Conservation (phyloP, 2,797 vertebrate genomes). For the Rhabdomys pumilio region DNA sequence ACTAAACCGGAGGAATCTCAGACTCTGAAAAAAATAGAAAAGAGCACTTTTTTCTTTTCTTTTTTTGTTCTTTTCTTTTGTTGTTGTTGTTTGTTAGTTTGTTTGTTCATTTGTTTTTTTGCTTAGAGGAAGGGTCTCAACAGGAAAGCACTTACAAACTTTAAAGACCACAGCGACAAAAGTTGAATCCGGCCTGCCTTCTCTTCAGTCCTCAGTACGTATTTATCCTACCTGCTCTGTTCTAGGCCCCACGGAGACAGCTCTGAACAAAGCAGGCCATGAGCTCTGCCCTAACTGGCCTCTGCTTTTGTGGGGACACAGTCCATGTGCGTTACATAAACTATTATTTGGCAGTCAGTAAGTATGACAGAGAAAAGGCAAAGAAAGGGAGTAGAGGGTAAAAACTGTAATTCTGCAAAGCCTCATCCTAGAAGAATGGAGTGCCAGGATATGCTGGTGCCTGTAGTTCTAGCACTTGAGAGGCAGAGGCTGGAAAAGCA, state of each 20-base stretch:
- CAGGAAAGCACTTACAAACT: background rate
- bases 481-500: background rate
- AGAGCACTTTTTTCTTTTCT: background rate
- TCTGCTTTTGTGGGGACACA: background rate
- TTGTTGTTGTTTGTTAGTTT: too few species aligned
- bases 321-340: background rate
- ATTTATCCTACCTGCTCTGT: background rate
- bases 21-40: background rate
- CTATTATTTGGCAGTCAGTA: background rate
- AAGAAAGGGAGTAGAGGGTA: background rate
- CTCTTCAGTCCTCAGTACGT: background rate
- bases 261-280: background rate
- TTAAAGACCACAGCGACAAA: background rate
- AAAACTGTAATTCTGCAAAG: background rate
- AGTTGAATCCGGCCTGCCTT: background rate
- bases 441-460: too few species aligned
- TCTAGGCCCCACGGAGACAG: background rate
- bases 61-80: background rate
- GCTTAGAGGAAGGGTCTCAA: background rate
- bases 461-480: background rate
- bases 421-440: background rate
- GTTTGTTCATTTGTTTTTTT: background rate
- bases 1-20: background rate
- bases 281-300: background rate
- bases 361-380: background rate